phyloP scores from a whole-genome alignment of 2,797 vertebrate species.

The Cottoperca gobio region DNA sequence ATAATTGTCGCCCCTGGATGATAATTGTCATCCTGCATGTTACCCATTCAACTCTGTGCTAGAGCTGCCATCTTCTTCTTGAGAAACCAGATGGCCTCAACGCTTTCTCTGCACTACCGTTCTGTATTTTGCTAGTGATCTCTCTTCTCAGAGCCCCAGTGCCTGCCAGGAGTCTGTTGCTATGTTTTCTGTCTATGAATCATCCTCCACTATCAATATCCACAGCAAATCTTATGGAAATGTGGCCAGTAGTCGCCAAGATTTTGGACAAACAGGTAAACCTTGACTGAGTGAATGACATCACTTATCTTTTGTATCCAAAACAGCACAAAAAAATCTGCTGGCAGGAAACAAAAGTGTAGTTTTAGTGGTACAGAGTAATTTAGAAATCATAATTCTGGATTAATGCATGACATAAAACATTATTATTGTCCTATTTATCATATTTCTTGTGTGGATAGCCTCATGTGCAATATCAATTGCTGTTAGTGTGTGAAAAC shows the following conservation, averaged over 20 bases:
- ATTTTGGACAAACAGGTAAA: background rate
- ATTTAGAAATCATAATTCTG: background rate
- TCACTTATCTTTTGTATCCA: background rate
- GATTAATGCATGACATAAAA: background rate
- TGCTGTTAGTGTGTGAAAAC: background rate
- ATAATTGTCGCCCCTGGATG: background rate
- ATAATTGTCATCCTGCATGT: constrained; percentile 17
- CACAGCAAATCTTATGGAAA: background rate
- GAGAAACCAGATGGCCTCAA: constrained; percentile 55
- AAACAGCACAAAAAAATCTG: background rate
- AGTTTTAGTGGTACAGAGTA: background rate
- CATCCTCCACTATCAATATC: constrained; percentile 20
- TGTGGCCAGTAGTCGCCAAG: background rate
- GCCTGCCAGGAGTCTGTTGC: constrained; percentile 46
- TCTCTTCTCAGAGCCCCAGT: constrained; percentile 21
- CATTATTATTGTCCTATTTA: background rate
- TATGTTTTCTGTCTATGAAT: constrained; percentile 52
- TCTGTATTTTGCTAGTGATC: constrained; percentile 36
- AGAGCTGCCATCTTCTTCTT: constrained; percentile 20
- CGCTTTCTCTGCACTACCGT: constrained; percentile 31
- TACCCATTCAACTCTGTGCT: constrained; percentile 5
- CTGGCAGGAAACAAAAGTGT: background rate
- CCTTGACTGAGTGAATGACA: background rate
- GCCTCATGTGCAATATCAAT: too few species aligned
- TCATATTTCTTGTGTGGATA: too few species aligned